Evolutionary conservation across 2,113 vertebrate genomes (phyloP).

Genomic region (Saccopteryx leptura): DNA sequence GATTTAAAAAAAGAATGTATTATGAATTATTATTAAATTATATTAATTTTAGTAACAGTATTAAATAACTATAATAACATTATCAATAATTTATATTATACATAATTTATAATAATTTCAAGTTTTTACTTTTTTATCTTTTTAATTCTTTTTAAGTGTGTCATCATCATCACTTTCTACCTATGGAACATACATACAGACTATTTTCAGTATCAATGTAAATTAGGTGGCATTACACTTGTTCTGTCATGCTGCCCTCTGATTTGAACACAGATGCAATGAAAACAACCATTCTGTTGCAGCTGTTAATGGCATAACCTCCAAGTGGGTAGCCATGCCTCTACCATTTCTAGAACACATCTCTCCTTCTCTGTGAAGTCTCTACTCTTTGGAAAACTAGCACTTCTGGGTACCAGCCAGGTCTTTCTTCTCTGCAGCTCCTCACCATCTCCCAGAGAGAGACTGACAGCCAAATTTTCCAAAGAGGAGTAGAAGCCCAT

Average conservation of each 20-base stretch:
- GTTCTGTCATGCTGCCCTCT: background rate
- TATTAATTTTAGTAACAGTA: background rate
- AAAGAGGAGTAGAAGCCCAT: background rate
- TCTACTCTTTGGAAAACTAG: slow-evolving; percentile 7
- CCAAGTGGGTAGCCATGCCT: background rate
- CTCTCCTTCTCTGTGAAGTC: background rate
- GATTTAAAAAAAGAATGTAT: too few species aligned
- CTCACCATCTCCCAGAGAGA: background rate
- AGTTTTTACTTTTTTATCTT: slow-evolving; percentile 1
- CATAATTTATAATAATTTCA: too few species aligned
- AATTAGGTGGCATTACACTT: background rate
- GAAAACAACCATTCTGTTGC: background rate
- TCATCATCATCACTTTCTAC: background rate
- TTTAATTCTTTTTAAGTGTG: slow-evolving; percentile 23
- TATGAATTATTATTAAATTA: background rate
- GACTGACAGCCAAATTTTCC: background rate
- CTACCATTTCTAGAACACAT: background rate
- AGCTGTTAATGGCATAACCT: background rate
- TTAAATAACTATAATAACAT: background rate
- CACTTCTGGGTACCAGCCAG: background rate
- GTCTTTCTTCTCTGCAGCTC: background rate
- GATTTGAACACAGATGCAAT: background rate
- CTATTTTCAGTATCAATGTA: background rate
- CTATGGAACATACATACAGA: background rate
- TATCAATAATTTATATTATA: background rate